Conservation (phyloP, 2,113 vertebrate species). For the Oreamnos americanus region DNA sequence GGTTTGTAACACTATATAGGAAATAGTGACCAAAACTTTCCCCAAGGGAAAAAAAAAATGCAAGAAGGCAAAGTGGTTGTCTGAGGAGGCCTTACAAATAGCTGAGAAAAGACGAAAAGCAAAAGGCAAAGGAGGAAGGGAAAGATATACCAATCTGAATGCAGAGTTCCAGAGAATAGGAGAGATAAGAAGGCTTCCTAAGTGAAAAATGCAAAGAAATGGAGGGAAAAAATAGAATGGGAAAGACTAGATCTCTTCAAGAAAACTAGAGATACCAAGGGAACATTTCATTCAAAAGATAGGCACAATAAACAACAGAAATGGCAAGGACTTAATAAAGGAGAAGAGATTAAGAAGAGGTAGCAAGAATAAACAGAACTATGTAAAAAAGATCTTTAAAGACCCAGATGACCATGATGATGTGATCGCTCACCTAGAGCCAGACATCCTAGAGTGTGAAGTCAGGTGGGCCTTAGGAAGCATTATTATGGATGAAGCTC, state of each 20-base stretch:
- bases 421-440: background rate
- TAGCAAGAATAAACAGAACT: background rate
- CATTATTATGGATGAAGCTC: background rate
- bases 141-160: background rate
- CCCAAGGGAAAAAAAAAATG: background rate
- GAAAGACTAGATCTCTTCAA: background rate
- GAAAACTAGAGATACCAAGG: background rate
- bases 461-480: background rate
- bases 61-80: background rate
- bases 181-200: background rate
- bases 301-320: background rate
- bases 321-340: background rate
- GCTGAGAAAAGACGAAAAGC: background rate
- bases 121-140: background rate
- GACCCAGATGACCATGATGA: background rate
- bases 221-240: background rate
- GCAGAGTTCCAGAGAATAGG: background rate
- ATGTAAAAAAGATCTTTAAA: background rate
- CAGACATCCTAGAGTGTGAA: background rate
- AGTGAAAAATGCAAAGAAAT: background rate
- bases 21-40: background rate
- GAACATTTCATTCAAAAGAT: background rate
- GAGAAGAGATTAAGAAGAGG: background rate
- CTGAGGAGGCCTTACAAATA: background rate
- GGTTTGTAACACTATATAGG: background rate